Conservation (phyloP, 2,888 invertebrate genomes). For the Pristionchus japonicus region DNA sequence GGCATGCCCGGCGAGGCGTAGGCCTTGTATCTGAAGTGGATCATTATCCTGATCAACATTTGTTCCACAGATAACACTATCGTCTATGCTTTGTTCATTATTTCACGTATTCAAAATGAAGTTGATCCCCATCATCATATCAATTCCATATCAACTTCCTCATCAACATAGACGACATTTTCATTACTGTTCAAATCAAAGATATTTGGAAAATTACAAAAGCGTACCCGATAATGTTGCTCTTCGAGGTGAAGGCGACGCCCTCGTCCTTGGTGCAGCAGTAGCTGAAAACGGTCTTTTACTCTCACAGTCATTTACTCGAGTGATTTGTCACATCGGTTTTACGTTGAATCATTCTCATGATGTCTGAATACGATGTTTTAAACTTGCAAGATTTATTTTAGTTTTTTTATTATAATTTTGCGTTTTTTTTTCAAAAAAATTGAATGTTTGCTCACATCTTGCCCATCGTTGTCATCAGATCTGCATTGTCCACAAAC, state of each 20-base stretch:
- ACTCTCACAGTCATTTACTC: no score
- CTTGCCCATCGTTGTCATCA: not conserved
- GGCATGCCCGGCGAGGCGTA: slow-evolving; percentile 37
- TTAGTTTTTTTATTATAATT: no score
- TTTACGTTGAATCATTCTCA: no score
- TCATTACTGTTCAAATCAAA: not conserved
- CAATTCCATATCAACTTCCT: not conserved
- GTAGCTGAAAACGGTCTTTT: slow-evolving; percentile 7
- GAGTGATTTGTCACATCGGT: no score
- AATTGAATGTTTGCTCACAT: not conserved
- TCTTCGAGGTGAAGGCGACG: not conserved
- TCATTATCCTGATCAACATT: no score
- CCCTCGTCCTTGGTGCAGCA: slow-evolving; percentile 38
- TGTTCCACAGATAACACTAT: no score
- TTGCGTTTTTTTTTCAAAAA: not conserved
- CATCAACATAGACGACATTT: not conserved
- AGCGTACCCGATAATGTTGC: slow-evolving; percentile 6
- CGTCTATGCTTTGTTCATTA: no score
- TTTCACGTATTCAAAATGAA: no score
- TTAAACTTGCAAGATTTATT: no score
- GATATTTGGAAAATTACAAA: not conserved
- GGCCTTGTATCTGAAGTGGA: not conserved
- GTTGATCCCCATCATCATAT: no score
- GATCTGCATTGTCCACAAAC: not conserved
- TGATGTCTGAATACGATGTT: no score